phyloP scores from a whole-genome alignment of 2,888 invertebrate species.

The Strigamia transsilvanica region DNA sequence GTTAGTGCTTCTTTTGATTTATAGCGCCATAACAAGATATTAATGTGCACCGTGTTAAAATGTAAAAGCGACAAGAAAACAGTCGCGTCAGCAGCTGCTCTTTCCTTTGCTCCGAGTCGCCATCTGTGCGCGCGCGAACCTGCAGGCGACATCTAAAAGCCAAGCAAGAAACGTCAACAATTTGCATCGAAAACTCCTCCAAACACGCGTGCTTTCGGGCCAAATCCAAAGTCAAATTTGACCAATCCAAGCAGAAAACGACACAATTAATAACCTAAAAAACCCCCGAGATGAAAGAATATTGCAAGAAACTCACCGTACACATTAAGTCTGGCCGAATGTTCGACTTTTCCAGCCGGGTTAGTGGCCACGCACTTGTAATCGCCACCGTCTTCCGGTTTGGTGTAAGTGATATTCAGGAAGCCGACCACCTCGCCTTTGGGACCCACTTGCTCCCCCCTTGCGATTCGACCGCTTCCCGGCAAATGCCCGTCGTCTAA shows the following conservation, averaged over 20 bases:
- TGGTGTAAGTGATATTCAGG: conserved; percentile 75
- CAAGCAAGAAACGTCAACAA: background rate
- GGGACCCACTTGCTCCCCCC: conserved; percentile 59
- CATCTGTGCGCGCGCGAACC: background rate
- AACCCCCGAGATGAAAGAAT: too few species aligned
- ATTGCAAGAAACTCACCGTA: conserved; percentile 59
- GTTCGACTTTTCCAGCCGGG: conserved; percentile 57
- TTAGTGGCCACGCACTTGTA: conserved; percentile 59
- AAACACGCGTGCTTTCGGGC: too few species aligned
- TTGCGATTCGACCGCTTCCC: conserved; percentile 59
- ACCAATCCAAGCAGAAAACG: too few species aligned
- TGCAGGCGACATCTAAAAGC: background rate
- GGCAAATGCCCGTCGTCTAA: conserved; percentile 58
- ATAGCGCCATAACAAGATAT: conserved; percentile 1
- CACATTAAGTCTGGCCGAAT: conserved; percentile 59
- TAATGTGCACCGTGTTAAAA: conserved; percentile 28
- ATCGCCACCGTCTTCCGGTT: conserved; percentile 59
- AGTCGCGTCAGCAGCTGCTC: conserved; percentile 12
- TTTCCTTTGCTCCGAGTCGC: background rate
- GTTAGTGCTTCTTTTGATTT: background rate
- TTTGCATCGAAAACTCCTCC: background rate
- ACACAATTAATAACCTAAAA: too few species aligned
- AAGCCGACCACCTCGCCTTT: conserved; percentile 63
- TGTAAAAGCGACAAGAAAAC: conserved; percentile 1
- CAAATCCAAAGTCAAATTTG: too few species aligned